These are phyloP conservation scores for Bombyx huttoni DNA, from an alignment of 2,888 invertebrate genomes.

Conservation along the genomic window DNA sequence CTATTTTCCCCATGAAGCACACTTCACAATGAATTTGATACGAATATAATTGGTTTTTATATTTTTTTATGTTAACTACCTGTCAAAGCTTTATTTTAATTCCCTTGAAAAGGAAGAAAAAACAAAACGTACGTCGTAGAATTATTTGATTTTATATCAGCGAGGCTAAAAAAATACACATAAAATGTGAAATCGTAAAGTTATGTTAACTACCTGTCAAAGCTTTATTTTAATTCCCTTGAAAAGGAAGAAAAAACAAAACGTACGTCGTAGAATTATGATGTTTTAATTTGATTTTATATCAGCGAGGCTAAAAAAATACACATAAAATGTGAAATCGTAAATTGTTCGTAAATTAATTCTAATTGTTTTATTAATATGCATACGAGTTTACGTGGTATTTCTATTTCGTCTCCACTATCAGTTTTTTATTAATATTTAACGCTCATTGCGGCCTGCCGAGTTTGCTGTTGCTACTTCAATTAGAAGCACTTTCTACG, in stretches of 20 bases:
- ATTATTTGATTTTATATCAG: not conserved
- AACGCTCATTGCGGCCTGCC: not conserved
- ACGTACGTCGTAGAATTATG: not conserved
- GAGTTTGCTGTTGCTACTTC: not conserved
- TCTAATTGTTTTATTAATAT: not conserved
- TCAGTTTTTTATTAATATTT: not conserved
- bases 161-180: not conserved
- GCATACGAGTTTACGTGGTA: not conserved
- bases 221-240: not conserved
- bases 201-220: not conserved
- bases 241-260: not conserved
- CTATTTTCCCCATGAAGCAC: no score
- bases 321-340: not conserved
- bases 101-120: not conserved
- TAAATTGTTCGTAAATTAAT: not conserved
- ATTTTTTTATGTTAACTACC: not conserved
- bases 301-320: not conserved
- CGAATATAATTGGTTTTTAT: not conserved
- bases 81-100: not conserved
- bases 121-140: not conserved
- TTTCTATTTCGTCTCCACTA: not conserved
- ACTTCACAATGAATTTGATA: no score
- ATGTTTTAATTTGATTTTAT: not conserved
- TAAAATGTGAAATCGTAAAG: not conserved
- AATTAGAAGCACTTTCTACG: slow-evolving; percentile 5